These are phyloP conservation scores for Volucella inanis DNA, from an alignment of 2,888 invertebrate species.

Conservation along the genomic window DNA sequence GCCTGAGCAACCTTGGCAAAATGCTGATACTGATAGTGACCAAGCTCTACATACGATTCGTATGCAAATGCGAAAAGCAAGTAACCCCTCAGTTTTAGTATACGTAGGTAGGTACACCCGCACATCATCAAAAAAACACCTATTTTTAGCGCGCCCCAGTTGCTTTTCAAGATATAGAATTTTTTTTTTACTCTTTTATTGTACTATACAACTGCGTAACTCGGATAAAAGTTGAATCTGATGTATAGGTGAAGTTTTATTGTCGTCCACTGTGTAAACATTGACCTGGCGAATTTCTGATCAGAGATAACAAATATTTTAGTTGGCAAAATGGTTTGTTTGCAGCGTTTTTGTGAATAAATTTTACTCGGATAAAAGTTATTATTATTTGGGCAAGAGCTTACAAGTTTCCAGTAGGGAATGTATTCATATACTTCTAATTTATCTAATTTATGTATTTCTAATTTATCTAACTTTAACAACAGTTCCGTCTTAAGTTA, in stretches of 20 bases:
- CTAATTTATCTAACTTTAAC: too few relatives aligned
- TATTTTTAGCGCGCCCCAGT: constrained; percentile 57
- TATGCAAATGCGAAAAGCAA: constrained; percentile 61
- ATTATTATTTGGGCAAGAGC: too few relatives aligned
- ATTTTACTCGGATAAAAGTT: too few relatives aligned
- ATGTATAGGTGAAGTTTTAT: constrained; percentile 47
- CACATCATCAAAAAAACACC: constrained; percentile 20
- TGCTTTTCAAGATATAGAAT: constrained; percentile 32
- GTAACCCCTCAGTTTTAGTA: constrained; percentile 16
- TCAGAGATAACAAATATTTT: constrained; percentile 6
- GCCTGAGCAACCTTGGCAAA: constrained; percentile 65
- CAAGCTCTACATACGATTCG: constrained; percentile 39
- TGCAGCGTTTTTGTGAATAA: too few relatives aligned
- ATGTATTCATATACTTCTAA: too few relatives aligned
- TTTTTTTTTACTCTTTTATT: not conserved
- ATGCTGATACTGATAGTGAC: constrained; percentile 72
- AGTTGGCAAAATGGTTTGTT: too few relatives aligned
- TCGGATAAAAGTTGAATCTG: constrained; percentile 45
- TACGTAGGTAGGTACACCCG: constrained; percentile 26
- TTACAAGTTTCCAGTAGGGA: too few relatives aligned
- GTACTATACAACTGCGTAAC: constrained; percentile 11
- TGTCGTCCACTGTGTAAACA: constrained; percentile 43
- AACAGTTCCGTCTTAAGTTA: too few relatives aligned
- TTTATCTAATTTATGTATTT: too few relatives aligned
- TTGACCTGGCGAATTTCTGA: constrained; percentile 31